Percentiles rank a stretch among this genome's conserved stretches.
Evolutionary conservation across 2,113 vertebrate species (phyloP).

Genomic region (Oxygymnocypris stewartii): DNA sequence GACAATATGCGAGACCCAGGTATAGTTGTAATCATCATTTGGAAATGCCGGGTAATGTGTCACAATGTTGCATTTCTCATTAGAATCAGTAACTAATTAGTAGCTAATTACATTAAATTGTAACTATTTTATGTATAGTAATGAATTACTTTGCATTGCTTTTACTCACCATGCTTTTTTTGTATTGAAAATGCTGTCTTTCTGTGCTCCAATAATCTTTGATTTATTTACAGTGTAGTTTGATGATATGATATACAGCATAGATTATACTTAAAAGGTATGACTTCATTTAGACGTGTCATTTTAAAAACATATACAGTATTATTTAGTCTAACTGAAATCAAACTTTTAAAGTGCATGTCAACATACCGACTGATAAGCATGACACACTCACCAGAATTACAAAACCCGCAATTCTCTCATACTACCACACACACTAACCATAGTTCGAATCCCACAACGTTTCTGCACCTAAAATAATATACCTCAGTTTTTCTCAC

Average conservation of each 20-base stretch:
- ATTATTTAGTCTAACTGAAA: background rate
- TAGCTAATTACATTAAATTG: background rate
- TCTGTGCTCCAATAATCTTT: too few relatives aligned
- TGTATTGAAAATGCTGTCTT: too few relatives aligned
- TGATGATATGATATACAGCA: background rate
- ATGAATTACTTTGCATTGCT: background rate
- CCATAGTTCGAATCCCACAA: too few relatives aligned
- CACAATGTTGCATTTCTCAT: background rate
- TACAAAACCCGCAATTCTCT: background rate
- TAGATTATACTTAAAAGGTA: background rate
- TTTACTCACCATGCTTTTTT: too few relatives aligned
- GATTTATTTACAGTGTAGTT: background rate
- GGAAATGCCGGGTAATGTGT: background rate
- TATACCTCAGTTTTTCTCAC: too few relatives aligned
- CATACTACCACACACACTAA: too few relatives aligned
- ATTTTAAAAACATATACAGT: background rate
- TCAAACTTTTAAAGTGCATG: background rate
- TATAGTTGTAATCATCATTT: background rate
- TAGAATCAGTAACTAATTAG: background rate
- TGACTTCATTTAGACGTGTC: background rate
- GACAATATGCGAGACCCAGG: background rate
- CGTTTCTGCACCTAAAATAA: too few relatives aligned
- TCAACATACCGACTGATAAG: background rate
- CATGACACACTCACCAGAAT: background rate
- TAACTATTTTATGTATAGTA: background rate